These are phyloP conservation scores for Exocentrus adspersus DNA, from an alignment of 2,888 invertebrate species.

Conservation along the genomic window DNA sequence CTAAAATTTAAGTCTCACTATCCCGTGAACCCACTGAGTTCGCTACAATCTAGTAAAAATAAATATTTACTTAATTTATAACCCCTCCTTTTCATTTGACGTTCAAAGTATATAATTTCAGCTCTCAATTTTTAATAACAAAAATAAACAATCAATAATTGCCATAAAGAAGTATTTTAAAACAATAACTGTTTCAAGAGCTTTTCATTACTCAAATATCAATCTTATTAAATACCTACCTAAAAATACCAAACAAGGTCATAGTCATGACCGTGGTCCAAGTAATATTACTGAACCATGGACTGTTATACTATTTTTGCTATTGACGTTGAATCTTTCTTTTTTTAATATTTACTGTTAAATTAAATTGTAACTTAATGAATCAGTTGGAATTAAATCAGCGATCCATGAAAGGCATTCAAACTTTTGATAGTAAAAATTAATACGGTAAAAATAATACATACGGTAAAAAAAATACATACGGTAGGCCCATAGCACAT, in stretches of 20 bases:
- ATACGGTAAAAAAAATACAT: background rate
- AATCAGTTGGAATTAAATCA: background rate
- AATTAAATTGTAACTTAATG: conserved; percentile 9
- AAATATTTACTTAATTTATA: too few relatives aligned
- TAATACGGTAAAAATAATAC: background rate
- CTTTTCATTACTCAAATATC: background rate
- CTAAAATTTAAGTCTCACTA: too few relatives aligned
- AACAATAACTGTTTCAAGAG: background rate
- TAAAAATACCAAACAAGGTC: conserved; percentile 12
- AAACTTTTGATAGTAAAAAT: background rate
- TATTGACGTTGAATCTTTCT: conserved; percentile 12
- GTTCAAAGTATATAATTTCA: too few relatives aligned
- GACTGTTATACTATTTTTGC: conserved; percentile 12
- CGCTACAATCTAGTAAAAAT: too few relatives aligned
- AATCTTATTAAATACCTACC: background rate
- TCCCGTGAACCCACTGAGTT: too few relatives aligned
- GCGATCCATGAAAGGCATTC: background rate
- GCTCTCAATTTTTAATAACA: too few relatives aligned
- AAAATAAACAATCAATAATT: too few relatives aligned
- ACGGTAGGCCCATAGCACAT: too few relatives aligned
- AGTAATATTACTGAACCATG: conserved; percentile 1
- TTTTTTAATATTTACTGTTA: conserved; percentile 11
- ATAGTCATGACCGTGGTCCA: background rate
- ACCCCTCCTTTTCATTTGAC: too few relatives aligned
- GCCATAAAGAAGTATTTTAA: too few relatives aligned